Evolutionary conservation across 2,888 invertebrate genomes (phyloP).

Genomic region (Zygogramma bicolorata): DNA sequence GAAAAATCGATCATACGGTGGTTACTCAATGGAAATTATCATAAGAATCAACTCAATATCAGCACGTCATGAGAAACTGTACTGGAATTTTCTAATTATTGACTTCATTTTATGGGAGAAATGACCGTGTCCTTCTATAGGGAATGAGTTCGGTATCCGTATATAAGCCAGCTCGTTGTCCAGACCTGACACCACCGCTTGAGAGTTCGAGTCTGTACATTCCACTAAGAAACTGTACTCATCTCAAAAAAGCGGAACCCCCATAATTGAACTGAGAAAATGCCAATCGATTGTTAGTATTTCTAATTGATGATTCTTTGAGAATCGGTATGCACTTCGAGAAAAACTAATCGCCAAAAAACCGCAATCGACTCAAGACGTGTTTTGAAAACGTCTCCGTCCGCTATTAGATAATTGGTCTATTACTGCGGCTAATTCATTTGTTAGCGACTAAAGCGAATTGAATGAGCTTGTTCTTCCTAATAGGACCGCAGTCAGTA

Average conservation of each 20-base stretch:
- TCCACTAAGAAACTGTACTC: no score
- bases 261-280: background rate
- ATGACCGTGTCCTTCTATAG: no score
- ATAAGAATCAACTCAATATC: no score
- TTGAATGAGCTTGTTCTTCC: constrained; percentile 36
- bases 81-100: no score
- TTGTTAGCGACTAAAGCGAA: constrained; percentile 31
- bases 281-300: background rate
- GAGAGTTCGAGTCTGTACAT: no score
- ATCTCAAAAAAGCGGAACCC: background rate
- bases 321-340: background rate
- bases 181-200: no score
- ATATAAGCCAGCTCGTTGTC: no score
- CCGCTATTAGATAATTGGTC: constrained; percentile 45
- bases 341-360: background rate
- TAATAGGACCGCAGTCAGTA: constrained; percentile 18
- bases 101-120: no score
- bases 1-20: no score
- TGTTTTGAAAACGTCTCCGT: constrained; percentile 1
- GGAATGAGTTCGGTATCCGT: no score
- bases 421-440: constrained; percentile 37
- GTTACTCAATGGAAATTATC: no score
- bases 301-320: background rate
- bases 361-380: background rate
- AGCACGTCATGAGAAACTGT: no score